phyloP scores from a whole-genome alignment of 2,888 invertebrate species.

The Oscheius onirici region DNA sequence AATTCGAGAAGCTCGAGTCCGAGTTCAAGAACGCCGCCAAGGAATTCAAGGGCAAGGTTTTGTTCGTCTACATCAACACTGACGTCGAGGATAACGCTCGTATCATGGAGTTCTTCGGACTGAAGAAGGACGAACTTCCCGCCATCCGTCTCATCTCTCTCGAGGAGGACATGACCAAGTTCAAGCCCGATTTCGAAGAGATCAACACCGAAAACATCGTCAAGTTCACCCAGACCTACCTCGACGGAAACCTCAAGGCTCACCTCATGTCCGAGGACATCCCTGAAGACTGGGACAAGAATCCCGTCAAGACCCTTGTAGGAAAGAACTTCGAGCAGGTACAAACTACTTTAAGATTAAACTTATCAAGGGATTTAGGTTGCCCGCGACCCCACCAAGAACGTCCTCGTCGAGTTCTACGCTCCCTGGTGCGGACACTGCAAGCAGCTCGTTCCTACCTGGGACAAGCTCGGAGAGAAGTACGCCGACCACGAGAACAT shows the following conservation, averaged over 20 bases:
- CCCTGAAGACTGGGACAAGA: conserved; percentile 95
- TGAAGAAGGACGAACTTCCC: conserved; percentile 84
- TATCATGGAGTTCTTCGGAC: conserved; percentile 98
- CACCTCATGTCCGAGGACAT: conserved; percentile 92
- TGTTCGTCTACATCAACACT: conserved; percentile 93
- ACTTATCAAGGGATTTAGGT: conserved; percentile 74
- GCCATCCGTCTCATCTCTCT: conserved; percentile 82
- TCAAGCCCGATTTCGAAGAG: conserved; percentile 83
- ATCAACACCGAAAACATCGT: conserved; percentile 80
- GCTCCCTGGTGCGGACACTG: conserved; percentile 83
- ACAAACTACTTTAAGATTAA: neutral
- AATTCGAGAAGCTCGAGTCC: conserved; percentile 84
- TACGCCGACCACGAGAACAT: conserved; percentile 83
- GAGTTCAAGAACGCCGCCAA: conserved; percentile 86
- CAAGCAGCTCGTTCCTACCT: conserved; percentile 95
- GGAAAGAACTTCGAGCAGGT: conserved; percentile 90
- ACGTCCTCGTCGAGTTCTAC: conserved; percentile 95
- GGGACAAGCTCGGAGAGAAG: conserved; percentile 92
- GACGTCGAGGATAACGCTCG: conserved; percentile 94
- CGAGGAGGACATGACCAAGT: conserved; percentile 97
- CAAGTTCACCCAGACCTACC: conserved; percentile 87
- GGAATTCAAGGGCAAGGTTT: conserved; percentile 87
- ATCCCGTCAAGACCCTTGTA: conserved; percentile 89
- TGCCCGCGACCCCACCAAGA: conserved; percentile 85
- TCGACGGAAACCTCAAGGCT: conserved; percentile 91